Percentiles rank a stretch among this genome's conserved stretches.
These are phyloP conservation scores for Emydoidea blandingii DNA, from an alignment of 2,797 vertebrate genomes.

Conservation along the genomic window DNA sequence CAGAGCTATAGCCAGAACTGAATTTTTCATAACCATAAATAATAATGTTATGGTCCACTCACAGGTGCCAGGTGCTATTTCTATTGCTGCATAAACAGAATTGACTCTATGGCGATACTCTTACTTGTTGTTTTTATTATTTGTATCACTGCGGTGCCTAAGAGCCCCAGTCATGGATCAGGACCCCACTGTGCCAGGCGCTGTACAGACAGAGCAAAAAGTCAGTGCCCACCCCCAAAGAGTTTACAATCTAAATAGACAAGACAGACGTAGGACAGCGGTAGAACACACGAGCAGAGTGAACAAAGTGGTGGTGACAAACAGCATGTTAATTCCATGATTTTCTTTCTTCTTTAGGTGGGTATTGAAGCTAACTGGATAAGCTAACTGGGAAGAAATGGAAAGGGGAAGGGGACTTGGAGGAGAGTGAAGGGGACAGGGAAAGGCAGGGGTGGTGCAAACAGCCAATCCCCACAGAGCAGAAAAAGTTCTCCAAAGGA, in stretches of 20 bases:
- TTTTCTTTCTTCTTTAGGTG: neutral
- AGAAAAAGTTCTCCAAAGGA: neutral
- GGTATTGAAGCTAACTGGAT: neutral
- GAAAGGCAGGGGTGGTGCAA: neutral
- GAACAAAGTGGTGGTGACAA: neutral
- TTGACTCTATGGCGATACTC: neutral
- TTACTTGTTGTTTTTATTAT: neutral
- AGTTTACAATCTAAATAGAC: neutral
- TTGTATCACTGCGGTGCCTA: neutral
- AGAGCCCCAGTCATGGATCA: neutral
- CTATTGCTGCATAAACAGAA: neutral
- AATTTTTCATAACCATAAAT: constrained; percentile 58
- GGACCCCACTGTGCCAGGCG: neutral
- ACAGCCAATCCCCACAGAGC: neutral
- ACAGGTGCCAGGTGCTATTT: constrained; percentile 11
- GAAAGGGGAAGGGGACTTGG: neutral
- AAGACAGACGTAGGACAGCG: neutral
- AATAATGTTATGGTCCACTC: constrained; percentile 30
- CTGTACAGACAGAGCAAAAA: neutral
- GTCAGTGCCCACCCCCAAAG: neutral
- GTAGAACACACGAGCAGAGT: neutral
- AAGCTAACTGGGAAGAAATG: neutral
- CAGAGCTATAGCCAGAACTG: constrained; percentile 32
- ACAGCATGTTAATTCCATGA: neutral
- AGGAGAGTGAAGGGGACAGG: neutral